phyloP scores from a whole-genome alignment of 2,113 vertebrate genomes.

The Pygoscelis adeliae region DNA sequence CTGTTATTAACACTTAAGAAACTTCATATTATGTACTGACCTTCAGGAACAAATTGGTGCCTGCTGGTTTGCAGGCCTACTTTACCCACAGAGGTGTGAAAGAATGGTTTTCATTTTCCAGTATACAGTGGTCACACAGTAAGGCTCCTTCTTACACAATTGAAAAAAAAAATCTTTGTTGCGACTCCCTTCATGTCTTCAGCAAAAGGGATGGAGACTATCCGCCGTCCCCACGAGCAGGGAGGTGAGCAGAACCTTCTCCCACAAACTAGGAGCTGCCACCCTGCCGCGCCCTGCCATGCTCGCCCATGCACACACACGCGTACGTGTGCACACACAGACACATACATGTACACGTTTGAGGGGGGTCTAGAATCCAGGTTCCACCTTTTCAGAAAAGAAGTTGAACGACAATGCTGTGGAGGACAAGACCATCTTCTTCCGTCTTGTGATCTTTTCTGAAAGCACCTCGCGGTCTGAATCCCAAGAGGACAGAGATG shows the following conservation, averaged over 20 bases:
- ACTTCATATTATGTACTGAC: not conserved
- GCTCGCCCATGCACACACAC: not conserved
- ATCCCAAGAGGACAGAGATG: not conserved
- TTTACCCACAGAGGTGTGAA: not conserved
- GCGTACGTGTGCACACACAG: not conserved
- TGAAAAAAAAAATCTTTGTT: not conserved
- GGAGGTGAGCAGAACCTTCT: not conserved
- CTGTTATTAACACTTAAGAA: not conserved
- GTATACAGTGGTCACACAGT: not conserved
- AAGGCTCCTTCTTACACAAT: not conserved
- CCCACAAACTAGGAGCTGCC: not conserved
- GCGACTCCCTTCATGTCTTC: not conserved
- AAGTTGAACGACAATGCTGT: not conserved
- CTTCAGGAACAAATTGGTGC: not conserved
- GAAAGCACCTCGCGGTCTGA: not conserved
- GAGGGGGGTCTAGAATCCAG: not conserved
- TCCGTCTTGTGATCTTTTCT: not conserved
- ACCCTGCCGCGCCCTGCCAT: not conserved
- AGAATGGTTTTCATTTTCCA: not conserved
- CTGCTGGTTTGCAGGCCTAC: not conserved
- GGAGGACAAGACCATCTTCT: not conserved
- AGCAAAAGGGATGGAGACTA: not conserved
- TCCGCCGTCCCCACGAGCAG: not conserved
- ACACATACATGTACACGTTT: rapidly evolving
- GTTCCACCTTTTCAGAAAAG: not conserved